Evolutionary conservation across 2,797 vertebrate genomes (phyloP).

Genomic region (Aphelocoma californica): DNA sequence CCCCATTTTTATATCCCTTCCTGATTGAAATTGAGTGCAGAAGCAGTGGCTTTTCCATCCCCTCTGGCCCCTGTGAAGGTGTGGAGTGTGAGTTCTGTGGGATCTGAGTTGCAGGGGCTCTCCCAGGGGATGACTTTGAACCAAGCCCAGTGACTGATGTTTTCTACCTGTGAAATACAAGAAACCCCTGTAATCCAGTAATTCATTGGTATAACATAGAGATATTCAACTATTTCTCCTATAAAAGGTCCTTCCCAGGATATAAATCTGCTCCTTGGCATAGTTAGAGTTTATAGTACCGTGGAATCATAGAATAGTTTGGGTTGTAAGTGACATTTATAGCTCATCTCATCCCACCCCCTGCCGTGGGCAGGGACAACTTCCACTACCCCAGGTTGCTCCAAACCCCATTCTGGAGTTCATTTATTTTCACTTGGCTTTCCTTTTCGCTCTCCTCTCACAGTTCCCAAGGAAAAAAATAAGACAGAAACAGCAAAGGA

Average conservation of each 20-base stretch:
- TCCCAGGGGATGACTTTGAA: neutral
- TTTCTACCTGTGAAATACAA: neutral
- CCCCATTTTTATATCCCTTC: neutral
- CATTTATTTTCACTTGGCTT: neutral
- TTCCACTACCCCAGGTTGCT: neutral
- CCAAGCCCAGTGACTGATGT: neutral
- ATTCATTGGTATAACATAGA: neutral
- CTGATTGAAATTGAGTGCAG: neutral
- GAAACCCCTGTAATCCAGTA: neutral
- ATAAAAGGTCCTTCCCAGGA: neutral
- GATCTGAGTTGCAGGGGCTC: neutral
- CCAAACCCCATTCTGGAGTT: neutral
- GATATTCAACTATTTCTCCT: neutral
- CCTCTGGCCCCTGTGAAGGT: neutral
- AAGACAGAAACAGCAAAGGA: accelerated
- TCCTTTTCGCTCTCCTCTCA: neutral
- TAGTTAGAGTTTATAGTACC: neutral
- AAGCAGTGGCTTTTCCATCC: neutral
- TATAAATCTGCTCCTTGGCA: neutral
- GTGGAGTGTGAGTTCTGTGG: neutral
- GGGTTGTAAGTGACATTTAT: neutral
- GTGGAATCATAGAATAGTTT: neutral
- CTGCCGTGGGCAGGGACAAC: neutral
- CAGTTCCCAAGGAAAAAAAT: accelerated
- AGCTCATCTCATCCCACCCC: accelerated